phyloP scores from a whole-genome alignment of 2,113 vertebrate genomes.

The Peromyscus polionotus region DNA sequence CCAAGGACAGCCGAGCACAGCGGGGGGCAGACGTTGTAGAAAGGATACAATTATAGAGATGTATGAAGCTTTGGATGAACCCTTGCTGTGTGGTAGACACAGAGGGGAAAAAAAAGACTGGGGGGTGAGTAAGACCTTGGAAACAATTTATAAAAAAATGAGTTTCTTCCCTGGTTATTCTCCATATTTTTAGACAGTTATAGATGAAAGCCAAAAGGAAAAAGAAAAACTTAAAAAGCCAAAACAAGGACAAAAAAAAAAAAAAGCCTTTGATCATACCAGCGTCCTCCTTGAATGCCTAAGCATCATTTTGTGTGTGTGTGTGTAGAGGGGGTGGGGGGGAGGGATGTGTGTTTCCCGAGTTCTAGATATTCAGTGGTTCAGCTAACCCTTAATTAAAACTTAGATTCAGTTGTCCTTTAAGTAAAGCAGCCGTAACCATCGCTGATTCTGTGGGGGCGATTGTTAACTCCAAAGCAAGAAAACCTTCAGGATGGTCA shows the following conservation, averaged over 20 bases:
- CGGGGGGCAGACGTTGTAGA: constrained; percentile 75
- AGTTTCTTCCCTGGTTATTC: neutral
- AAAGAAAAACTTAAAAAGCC: neutral
- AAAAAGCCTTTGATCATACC: rapidly evolving
- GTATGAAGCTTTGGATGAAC: constrained; percentile 63
- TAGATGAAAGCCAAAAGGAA: neutral
- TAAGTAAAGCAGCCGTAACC: constrained; percentile 86
- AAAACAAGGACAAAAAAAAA: neutral
- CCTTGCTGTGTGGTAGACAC: constrained; percentile 56
- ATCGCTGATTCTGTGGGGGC: constrained; percentile 74
- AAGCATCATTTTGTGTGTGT: constrained; percentile 17
- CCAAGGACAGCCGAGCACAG: constrained; percentile 70
- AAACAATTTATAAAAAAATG: constrained; percentile 60
- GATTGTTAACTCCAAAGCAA: constrained; percentile 84
- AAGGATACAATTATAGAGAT: constrained; percentile 65
- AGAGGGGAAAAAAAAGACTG: constrained; percentile 1
- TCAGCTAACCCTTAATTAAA: constrained; percentile 94
- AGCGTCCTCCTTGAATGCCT: neutral
- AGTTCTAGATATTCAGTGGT: constrained; percentile 70
- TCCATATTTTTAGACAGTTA: neutral
- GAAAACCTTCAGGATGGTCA: constrained; percentile 79
- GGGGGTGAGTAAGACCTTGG: neutral
- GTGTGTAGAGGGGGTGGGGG: neutral
- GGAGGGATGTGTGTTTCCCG: neutral
- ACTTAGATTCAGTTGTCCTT: constrained; percentile 92